These are phyloP conservation scores for Incurvaria masculella DNA, from an alignment of 2,888 invertebrate species.

Conservation along the genomic window DNA sequence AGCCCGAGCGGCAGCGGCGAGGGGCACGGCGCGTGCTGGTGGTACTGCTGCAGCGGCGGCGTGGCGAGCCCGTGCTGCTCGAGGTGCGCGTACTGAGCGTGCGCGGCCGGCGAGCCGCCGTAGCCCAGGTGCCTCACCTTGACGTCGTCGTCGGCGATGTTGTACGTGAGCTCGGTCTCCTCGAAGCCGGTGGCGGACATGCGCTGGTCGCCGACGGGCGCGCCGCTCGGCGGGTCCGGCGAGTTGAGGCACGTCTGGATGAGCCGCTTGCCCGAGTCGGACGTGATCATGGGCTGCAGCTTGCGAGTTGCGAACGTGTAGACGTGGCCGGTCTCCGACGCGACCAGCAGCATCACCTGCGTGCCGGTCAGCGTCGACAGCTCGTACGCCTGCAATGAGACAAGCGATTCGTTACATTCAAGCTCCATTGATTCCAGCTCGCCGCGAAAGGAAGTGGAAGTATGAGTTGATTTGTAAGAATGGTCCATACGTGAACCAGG, in stretches of 20 bases:
- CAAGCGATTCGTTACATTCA: too few species aligned
- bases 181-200: slow-evolving; percentile 99
- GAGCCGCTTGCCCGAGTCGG: slow-evolving; percentile 93
- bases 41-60: slow-evolving; percentile 66
- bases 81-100: slow-evolving; percentile 66
- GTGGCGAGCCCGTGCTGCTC: slow-evolving; percentile 64
- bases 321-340: slow-evolving; percentile 98
- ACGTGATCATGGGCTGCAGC: slow-evolving; percentile 99
- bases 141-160: slow-evolving; percentile 92
- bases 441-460: too few species aligned
- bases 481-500: too few species aligned
- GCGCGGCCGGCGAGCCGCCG: slow-evolving; percentile 64
- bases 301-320: slow-evolving; percentile 99
- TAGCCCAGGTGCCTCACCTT: slow-evolving; percentile 97
- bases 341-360: slow-evolving; percentile 98
- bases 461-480: too few species aligned
- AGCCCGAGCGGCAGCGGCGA: slow-evolving; percentile 67
- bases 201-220: slow-evolving; percentile 79
- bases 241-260: slow-evolving; percentile 99
- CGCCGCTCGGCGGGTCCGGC: slow-evolving; percentile 80
- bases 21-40: slow-evolving; percentile 71
- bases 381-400: slow-evolving; percentile 93
- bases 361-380: slow-evolving; percentile 98
- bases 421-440: too few species aligned
- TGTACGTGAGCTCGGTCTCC: slow-evolving; percentile 97